Conservation (phyloP, 2,888 invertebrate genomes). For the Mesorhabditis spiculigera region DNA sequence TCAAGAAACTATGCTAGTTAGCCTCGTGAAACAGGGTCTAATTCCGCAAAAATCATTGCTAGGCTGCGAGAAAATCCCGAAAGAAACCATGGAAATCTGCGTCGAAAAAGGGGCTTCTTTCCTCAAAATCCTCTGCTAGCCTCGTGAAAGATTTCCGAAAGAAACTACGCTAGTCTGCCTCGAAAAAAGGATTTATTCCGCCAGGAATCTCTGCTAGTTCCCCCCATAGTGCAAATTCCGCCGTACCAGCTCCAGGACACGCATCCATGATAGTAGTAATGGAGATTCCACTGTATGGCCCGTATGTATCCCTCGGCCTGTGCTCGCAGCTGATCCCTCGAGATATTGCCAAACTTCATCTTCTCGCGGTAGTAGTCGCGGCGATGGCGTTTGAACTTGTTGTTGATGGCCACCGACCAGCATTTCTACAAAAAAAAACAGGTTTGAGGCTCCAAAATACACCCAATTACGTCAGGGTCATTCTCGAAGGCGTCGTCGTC, state of each 20-base stretch:
- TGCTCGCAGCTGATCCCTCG: slow-evolving; percentile 74
- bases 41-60: too few relatives aligned
- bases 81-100: too few relatives aligned
- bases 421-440: slow-evolving; percentile 17
- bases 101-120: too few relatives aligned
- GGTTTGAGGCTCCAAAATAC: not conserved
- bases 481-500: slow-evolving; percentile 41
- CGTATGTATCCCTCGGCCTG: slow-evolving; percentile 85
- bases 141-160: too few relatives aligned
- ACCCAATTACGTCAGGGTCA: slow-evolving; percentile 24
- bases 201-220: too few relatives aligned
- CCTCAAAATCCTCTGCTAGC: too few relatives aligned
- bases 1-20: too few relatives aligned
- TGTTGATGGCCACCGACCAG: slow-evolving; percentile 59
- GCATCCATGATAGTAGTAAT: slow-evolving; percentile 93
- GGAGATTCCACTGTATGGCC: slow-evolving; percentile 91
- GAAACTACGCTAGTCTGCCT: too few relatives aligned
- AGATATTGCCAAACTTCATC: slow-evolving; percentile 67
- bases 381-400: slow-evolving; percentile 81
- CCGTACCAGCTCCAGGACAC: slow-evolving; percentile 95
- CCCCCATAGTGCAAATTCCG: too few relatives aligned
- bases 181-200: too few relatives aligned
- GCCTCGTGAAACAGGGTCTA: too few relatives aligned
- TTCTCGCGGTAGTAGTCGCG: slow-evolving; percentile 76
- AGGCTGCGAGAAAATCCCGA: too few relatives aligned